Base-by-base conservation (phyloP, 2,888 invertebrate species). In the Cephus runcator region DNA sequence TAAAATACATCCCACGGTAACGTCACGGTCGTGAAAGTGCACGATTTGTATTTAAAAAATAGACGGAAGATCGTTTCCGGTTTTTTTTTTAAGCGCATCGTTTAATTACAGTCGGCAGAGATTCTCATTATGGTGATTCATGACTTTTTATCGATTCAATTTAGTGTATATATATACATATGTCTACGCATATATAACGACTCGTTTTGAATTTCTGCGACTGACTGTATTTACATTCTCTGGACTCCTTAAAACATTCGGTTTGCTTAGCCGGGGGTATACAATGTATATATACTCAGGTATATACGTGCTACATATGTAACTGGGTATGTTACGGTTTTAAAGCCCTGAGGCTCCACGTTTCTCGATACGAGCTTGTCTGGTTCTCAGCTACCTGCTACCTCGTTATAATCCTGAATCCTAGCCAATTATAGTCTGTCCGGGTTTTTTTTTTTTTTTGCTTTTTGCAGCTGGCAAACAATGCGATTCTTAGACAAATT, bases 361-460 rank as follows among this genome's bases (percentile, higher is more conserved):
- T 56, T 56, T 23, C 40, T 56, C 40, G 40, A 56, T 56, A 56
- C 40, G 40, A 23, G 40, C 40, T 56, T 56, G 40, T 56, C 40
- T 56, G 23, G 23, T 23, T 56, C 40, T 56, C 23, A 56, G 40
- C 40, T 56, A 83, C 82, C 83, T 81, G 84, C 81, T 82, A 81
- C 78, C 84, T 86, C 85, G 85, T 86, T 86, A 87, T 86, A 84
- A 84, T 83, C 84, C 84, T 75, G 80, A 56, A 56, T 56, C 40
- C 40, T 56, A 56, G 40, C 40, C 40, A 56, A 56, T 56, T 56
- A 56, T 4, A 36, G 36, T 36, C 12, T 0, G 12, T 36, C 12
- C 36, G 12, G 3, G 12, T 12, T 12, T 36, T 3, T 36, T n/a
- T n/a, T 4, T 12, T 12, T 36, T 4, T 33, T 36, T 36, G 12